phyloP scores from a whole-genome alignment of 2,797 vertebrate genomes.

The Pogoniulus pusillus region DNA sequence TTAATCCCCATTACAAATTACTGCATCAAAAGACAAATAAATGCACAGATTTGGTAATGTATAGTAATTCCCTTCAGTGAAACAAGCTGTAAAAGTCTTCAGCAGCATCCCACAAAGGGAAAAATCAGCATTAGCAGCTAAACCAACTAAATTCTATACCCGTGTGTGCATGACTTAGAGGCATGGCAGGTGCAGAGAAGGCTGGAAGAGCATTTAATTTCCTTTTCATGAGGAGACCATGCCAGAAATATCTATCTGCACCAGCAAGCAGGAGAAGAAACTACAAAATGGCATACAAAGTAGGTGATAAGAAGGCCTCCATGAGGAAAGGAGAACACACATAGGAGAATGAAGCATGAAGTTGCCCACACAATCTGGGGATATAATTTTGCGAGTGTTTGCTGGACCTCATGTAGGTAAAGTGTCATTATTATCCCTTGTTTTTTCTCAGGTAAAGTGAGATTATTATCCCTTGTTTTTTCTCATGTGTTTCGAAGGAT shows the following conservation, averaged over 20 bases:
- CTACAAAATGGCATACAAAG: neutral
- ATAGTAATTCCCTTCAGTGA: conserved; percentile 44
- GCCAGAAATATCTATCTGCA: neutral
- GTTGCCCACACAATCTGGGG: neutral
- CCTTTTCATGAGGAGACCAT: neutral
- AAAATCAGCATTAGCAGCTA: conserved; percentile 12
- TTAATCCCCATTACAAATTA: conserved; percentile 61
- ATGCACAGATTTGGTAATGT: conserved; percentile 38
- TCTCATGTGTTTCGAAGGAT: neutral
- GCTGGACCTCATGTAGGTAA: neutral
- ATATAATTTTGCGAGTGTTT: neutral
- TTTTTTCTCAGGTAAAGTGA: neutral
- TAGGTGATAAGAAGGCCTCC: neutral
- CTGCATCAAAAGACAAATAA: conserved; percentile 52
- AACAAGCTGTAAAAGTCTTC: conserved; percentile 24
- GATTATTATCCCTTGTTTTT: no score
- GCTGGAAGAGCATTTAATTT: conserved; percentile 15
- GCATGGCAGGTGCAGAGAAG: neutral
- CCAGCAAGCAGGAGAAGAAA: neutral
- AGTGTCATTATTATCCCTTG: neutral
- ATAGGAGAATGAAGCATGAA: neutral
- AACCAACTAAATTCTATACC: conserved; percentile 2
- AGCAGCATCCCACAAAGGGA: conserved; percentile 9
- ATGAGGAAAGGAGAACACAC: neutral
- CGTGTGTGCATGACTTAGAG: neutral